Evolutionary conservation across 2,888 invertebrate species (phyloP).

Genomic region (Mongoloraphidia duomilia): DNA sequence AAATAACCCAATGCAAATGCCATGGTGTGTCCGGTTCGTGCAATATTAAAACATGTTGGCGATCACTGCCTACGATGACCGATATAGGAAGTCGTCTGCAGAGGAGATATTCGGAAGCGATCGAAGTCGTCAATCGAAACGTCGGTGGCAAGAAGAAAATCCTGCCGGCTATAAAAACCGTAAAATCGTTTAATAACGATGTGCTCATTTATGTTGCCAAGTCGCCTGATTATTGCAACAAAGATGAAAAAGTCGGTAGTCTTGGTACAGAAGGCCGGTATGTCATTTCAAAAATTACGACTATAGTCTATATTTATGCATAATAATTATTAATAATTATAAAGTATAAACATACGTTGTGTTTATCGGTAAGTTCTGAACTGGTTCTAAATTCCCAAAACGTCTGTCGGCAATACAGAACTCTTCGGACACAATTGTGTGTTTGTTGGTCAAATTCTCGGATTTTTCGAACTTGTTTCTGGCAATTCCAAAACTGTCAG

Average conservation of each 20-base stretch:
- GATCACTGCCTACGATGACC: conserved; percentile 46
- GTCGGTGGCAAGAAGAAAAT: conserved; percentile 27
- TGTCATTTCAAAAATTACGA: conserved; percentile 14
- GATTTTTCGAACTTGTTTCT: no score
- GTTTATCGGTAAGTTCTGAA: no score
- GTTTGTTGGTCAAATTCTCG: no score
- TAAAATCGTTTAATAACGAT: conserved; percentile 31
- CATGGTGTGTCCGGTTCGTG: conserved; percentile 77
- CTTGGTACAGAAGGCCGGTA: conserved; percentile 66
- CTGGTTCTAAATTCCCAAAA: no score
- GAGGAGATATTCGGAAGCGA: conserved; percentile 41
- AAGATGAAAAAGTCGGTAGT: conserved; percentile 57
- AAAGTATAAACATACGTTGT: no score
- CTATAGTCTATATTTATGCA: no score
- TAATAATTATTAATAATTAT: no score
- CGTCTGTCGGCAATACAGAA: no score
- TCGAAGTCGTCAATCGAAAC: conserved; percentile 30
- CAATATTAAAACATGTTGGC: conserved; percentile 71
- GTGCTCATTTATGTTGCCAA: conserved; percentile 62
- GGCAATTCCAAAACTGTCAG: no score
- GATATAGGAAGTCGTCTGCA: conserved; percentile 39
- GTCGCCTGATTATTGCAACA: conserved; percentile 72
- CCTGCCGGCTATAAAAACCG: conserved; percentile 21
- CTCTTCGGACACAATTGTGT: no score
- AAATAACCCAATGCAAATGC: conserved; percentile 59